phyloP scores from a whole-genome alignment of 2,113 vertebrate species.

The Microcebus jonahi region DNA sequence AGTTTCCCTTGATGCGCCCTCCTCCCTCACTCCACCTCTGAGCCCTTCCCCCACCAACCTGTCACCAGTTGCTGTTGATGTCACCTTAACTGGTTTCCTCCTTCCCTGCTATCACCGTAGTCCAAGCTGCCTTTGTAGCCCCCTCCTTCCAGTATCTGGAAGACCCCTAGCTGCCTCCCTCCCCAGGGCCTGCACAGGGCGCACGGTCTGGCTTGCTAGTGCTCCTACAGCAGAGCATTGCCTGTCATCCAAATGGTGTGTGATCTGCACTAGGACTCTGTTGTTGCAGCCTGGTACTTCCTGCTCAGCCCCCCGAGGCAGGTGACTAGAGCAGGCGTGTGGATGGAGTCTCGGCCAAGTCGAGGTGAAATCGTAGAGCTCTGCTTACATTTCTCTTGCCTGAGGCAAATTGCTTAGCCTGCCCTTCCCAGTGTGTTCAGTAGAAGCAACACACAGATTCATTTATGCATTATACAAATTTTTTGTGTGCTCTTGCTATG shows the following conservation, averaged over 20 bases:
- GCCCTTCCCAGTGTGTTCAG: neutral
- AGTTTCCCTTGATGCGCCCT: neutral
- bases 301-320: neutral
- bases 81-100: neutral
- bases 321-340: neutral
- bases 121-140: neutral
- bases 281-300: neutral
- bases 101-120: neutral
- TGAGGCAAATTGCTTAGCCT: too few relatives aligned
- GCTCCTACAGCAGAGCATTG: rapidly evolving
- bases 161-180: neutral
- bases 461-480: neutral
- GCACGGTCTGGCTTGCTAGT: neutral
- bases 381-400: neutral
- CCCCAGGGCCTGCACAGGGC: neutral
- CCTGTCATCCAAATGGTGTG: neutral
- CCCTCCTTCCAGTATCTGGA: neutral
- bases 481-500: neutral
- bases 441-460: neutral
- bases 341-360: too few relatives aligned
- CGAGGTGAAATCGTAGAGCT: neutral
- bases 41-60: rapidly evolving
- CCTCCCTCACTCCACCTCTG: neutral
- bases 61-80: rapidly evolving
- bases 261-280: neutral